Percentiles rank a stretch among this genome's conserved stretches.
Evolutionary conservation across 2,113 vertebrate species (phyloP).

Genomic region (Phalacrocorax aristotelis): DNA sequence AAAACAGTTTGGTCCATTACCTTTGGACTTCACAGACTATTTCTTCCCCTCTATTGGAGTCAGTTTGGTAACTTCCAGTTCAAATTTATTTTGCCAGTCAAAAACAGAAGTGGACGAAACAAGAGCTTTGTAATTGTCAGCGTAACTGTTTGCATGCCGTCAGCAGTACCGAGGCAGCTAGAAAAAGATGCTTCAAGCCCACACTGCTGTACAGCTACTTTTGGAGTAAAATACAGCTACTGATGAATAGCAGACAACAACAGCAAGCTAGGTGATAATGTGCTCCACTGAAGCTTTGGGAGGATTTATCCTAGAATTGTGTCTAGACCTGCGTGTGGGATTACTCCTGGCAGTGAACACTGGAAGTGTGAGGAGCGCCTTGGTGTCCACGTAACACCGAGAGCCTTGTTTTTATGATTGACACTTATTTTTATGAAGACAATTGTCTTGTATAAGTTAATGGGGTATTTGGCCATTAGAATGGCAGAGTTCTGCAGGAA

Average conservation of each 20-base stretch:
- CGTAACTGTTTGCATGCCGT: accelerated
- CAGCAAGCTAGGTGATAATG: not conserved
- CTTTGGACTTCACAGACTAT: not conserved
- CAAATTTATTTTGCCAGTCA: not conserved
- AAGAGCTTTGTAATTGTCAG: not conserved
- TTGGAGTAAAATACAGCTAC: not conserved
- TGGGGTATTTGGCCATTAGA: not conserved
- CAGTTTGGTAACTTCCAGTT: not conserved
- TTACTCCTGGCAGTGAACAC: not conserved
- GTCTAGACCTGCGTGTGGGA: not conserved
- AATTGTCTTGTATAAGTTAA: not conserved
- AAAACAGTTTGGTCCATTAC: not conserved
- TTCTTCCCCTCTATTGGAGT: not conserved
- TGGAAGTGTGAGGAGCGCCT: not conserved
- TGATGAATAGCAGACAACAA: not conserved
- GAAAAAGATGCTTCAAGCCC: not conserved
- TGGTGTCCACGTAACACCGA: not conserved
- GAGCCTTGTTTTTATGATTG: not conserved
- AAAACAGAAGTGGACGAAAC: not conserved
- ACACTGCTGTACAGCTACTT: not conserved
- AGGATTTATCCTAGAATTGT: not conserved
- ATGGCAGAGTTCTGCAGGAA: not conserved
- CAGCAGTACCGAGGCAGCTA: not conserved
- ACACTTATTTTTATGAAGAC: not conserved
- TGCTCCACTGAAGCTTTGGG: not conserved